Evolutionary conservation across 2,888 invertebrate species (phyloP), one percentile per base, ranked within the genome.

Genomic region (Himalopsyche anomala): DNA sequence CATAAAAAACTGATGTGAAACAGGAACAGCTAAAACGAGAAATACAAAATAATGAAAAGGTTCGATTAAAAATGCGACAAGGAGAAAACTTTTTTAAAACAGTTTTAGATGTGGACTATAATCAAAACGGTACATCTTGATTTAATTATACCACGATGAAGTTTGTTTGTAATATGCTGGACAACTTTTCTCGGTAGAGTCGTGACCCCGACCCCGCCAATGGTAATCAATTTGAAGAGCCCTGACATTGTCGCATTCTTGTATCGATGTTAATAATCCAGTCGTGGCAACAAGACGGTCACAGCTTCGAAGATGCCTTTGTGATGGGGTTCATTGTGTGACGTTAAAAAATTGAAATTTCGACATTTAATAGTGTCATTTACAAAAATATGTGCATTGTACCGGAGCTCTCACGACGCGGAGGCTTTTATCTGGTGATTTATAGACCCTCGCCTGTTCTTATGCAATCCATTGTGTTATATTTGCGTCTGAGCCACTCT

Each of bases 341-440:
- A 80, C 69, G 69, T 87, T 83, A 83, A 87, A 87, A 88, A 87
- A 86, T 85, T 85, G 88, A 88, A 88, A 88, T 86, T 88, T 88
- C 85, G 83, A 88, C 87, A 85, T 87, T 88, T 87, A 85, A 87
- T 88, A 86, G 85, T 83, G 87, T 86, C 88, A 82, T 87, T 87
- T 88, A 84, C 85, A 81, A 85, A 87, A 85, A 88, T 82, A 87
- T 85, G 85, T 80, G 81, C 81, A 56, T 81, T 85, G 83, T 87
- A 74, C 74, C 74, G 74, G 84, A 74, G 54, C 19, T 62, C 74
- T 81, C 54, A 40, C 56, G 69, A 55, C 56, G 85, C 74, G 80
- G 8, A 17, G 54, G 80, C 83, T 55, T 85, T 87, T 85, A 85
- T 87, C 83, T 56, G 83, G 62, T 83, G 87, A 87, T 85, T 87